Percentiles rank a stretch among this genome's conserved stretches.
phyloP scores from a whole-genome alignment of 2,888 invertebrate genomes.

The Mimachlamys varia region DNA sequence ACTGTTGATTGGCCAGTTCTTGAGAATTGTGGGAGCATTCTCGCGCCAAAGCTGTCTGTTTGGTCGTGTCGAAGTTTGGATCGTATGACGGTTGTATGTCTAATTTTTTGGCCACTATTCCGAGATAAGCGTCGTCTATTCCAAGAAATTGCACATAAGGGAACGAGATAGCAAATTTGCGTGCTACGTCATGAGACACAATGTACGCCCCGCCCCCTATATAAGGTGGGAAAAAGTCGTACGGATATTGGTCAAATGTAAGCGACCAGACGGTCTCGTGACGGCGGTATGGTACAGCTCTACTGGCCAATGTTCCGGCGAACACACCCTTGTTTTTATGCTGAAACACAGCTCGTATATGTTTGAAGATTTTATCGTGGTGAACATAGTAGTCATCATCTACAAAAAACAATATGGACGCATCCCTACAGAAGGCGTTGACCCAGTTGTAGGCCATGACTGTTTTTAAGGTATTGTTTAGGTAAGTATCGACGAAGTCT shows the following conservation, averaged over 20 bases:
- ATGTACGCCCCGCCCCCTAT: conserved; percentile 34
- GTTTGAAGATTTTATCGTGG: not conserved
- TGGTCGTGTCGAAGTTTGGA: not conserved
- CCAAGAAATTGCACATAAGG: conserved; percentile 22
- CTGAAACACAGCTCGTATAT: not conserved
- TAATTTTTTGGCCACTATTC: conserved; percentile 3
- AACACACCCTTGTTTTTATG: not conserved
- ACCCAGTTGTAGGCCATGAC: conserved; percentile 50
- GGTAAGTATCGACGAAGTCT: conserved; percentile 46
- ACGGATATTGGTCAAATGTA: not conserved
- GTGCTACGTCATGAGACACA: not conserved
- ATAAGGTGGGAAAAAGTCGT: conserved; percentile 14
- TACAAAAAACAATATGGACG: not conserved
- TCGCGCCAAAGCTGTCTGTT: not conserved
- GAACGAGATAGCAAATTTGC: not conserved
- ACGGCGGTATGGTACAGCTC: not conserved
- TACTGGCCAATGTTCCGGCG: not conserved
- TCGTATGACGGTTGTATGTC: not conserved
- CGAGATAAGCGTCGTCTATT: conserved; percentile 29
- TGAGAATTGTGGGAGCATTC: not conserved
- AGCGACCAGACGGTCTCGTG: not conserved
- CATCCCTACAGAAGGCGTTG: not conserved
- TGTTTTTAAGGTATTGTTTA: conserved; percentile 47
- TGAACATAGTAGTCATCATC: conserved; percentile 36
- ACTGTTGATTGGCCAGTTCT: not conserved